Conservation (phyloP, 2,888 invertebrate species). For the Melanostoma mellinum region DNA sequence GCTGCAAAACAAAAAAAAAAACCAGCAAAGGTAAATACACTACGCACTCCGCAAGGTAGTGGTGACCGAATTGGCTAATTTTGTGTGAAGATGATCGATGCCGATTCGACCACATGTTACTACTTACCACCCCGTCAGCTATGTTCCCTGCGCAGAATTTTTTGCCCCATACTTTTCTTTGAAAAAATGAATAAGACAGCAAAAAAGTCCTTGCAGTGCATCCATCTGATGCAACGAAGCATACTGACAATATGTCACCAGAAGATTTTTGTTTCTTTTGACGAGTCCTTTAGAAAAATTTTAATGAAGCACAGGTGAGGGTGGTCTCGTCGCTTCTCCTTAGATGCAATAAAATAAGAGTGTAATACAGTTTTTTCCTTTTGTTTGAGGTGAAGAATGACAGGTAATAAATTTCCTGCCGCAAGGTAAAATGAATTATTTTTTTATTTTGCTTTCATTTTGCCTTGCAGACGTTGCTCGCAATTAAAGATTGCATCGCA, state of each 20-base stretch:
- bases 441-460: constrained; percentile 38
- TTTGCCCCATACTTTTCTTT: constrained; percentile 33
- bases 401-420: constrained; percentile 65
- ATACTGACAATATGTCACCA: constrained; percentile 71
- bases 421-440: constrained; percentile 62
- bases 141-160: constrained; percentile 48
- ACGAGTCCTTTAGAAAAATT: constrained; percentile 50
- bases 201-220: constrained; percentile 64
- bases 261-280: constrained; percentile 46
- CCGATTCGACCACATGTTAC: constrained; percentile 72
- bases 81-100: constrained; percentile 73
- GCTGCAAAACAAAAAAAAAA: constrained; percentile 22
- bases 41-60: constrained; percentile 33
- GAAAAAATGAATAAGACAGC: constrained; percentile 21
- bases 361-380: constrained; percentile 31
- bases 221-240: constrained; percentile 67
- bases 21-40: background rate
- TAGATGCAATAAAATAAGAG: constrained; percentile 27
- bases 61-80: constrained; percentile 65
- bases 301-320: constrained; percentile 70
- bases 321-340: constrained; percentile 54
- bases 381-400: constrained; percentile 54
- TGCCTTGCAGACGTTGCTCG: constrained; percentile 46
- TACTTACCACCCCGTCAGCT: constrained; percentile 46
- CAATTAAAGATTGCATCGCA: constrained; percentile 66